phyloP scores from a whole-genome alignment of 2,113 vertebrate species.

The Apodemus speciosus region DNA sequence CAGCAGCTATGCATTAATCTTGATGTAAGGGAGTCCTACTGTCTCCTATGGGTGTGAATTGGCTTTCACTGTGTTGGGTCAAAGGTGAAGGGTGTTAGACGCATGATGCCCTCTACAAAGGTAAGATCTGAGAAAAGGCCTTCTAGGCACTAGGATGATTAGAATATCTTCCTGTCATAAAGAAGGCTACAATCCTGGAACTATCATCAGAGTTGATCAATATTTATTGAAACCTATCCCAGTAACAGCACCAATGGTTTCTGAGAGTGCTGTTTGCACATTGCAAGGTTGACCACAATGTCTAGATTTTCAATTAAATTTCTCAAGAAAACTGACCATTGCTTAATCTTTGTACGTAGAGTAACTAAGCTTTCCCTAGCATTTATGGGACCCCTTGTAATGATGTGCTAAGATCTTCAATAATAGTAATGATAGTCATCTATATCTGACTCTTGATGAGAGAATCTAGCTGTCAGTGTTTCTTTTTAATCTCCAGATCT shows the following conservation, averaged over 20 bases:
- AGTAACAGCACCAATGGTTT: neutral
- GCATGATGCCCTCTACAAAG: slow-evolving; percentile 12
- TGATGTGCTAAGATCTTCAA: neutral
- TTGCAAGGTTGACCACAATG: neutral
- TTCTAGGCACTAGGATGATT: neutral
- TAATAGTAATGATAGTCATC: neutral
- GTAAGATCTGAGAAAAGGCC: neutral
- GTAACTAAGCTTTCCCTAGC: neutral
- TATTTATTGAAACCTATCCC: neutral
- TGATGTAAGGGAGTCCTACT: neutral
- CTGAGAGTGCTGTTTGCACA: neutral
- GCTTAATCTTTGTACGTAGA: neutral
- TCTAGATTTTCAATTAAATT: slow-evolving; percentile 14
- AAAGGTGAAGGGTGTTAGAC: slow-evolving; percentile 21
- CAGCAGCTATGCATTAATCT: neutral
- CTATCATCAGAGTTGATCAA: neutral
- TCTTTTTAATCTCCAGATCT: neutral
- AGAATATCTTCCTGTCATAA: neutral
- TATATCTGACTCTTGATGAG: neutral
- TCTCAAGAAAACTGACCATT: neutral
- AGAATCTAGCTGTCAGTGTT: neutral
- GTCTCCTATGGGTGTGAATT: neutral
- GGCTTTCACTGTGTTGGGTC: slow-evolving; percentile 47
- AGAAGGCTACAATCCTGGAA: neutral
- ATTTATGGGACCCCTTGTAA: neutral